phyloP scores from a whole-genome alignment of 2,797 vertebrate species.

The Amazona ochrocephala region DNA sequence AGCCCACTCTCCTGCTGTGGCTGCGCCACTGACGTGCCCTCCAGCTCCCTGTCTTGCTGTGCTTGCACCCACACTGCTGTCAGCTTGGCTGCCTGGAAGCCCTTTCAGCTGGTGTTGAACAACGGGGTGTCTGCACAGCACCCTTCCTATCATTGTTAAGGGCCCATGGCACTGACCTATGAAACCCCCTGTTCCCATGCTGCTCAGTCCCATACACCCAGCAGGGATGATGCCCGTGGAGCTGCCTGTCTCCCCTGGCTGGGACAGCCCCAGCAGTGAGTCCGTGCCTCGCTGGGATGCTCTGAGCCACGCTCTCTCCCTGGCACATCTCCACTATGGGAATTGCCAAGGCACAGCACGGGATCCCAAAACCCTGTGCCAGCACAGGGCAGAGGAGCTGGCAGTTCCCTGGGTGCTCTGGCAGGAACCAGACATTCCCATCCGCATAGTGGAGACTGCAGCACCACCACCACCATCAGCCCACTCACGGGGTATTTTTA shows the following conservation, averaged over 20 bases:
- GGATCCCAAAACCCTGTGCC: background rate
- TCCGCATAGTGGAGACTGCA: background rate
- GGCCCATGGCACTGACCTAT: background rate
- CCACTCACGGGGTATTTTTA: slow-evolving; percentile 55
- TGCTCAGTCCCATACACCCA: background rate
- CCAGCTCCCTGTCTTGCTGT: background rate
- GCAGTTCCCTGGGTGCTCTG: background rate
- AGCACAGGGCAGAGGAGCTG: background rate
- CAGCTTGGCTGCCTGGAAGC: background rate
- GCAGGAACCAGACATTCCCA: background rate
- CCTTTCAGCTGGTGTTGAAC: background rate
- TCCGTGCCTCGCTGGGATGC: background rate
- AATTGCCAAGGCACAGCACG: background rate
- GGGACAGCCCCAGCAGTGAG: background rate
- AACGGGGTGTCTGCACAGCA: background rate
- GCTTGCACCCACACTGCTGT: background rate
- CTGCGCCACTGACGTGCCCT: background rate
- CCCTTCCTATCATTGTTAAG: background rate
- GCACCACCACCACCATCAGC: background rate
- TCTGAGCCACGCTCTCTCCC: background rate
- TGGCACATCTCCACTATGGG: rapidly evolving
- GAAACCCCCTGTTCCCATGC: rapidly evolving
- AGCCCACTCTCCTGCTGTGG: background rate
- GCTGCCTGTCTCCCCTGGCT: background rate
- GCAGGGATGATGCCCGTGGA: background rate